Evolutionary conservation across 2,113 vertebrate genomes (phyloP), one percentile per base, ranked within the genome.

Genomic region (Gymnogyps californianus): DNA sequence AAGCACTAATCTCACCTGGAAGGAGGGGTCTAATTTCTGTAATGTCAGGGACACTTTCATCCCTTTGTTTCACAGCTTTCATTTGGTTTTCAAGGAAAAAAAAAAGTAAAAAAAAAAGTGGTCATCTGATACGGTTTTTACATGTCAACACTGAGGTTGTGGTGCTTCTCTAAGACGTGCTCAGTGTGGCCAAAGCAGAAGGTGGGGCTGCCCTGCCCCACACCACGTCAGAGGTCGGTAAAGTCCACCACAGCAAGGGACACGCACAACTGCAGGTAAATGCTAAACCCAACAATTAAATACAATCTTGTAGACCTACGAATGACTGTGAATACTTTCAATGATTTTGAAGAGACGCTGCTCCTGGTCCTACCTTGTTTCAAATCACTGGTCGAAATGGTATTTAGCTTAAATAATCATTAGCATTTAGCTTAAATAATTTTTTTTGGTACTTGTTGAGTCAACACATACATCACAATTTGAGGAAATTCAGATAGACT

Each of bases 161-260:
- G 58, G 31, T 79, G 57, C 51, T 81, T 87, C 52, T 89, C 15
- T 24, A 80, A 40, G n/a, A 89, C 38, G 40, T 59, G 31, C 31
- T 70, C 26, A 15, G 29, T 31, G 54, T 88, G 61, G 46, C 77
- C 59, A 84, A 64, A 84, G 55, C 29, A 89, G 71, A 87, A 19
- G 8, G 29, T 65, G 36, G 24, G 10, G 20, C 61, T 82, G 49
- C 28, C 34, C 44, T 38, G 59, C 31, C 38, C 55, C 55, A 79
- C 17, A 57, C 31, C 40, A 32, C 62, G 55, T n/a, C 58, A 62
- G 47, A 52, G 29, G 38, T 7, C 0, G 0, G 44, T 70, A 1
- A 65, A 67, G 59, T 65, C 67, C 67, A 69, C 34, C 44, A 51
- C 34, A 89, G 64, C 20, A 81, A 54, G 21, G 32, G 46, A 57